Evolutionary conservation across 2,797 vertebrate species (phyloP), one percentile per base, ranked within the genome.

Genomic region (Gallirallus australis): DNA sequence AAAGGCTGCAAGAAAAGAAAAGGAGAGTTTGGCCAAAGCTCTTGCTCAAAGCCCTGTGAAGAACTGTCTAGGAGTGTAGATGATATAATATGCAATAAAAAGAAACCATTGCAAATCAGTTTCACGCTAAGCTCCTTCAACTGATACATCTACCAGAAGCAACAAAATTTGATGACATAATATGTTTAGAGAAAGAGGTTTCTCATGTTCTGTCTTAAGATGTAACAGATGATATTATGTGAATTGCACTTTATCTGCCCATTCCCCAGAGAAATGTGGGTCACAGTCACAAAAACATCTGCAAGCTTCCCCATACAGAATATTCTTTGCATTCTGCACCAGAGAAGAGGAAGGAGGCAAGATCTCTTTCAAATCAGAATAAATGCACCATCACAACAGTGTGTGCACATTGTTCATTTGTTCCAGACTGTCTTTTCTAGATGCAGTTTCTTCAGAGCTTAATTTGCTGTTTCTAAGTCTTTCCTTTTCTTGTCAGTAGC

Each of bases 51-150:
- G 59, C 57, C 96, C 77, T 73, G 2, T 92, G 71, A 93, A 95
- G 53, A 73, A 39, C 75, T 91, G 6, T 53, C 45, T 66, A 12
- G 33, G 18, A 50, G 15, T 80, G 15, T 19, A 53, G 37, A 63
- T 93, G 72, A 76, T 87, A 82, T 73, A 77, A 90, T 66, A 25
- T 47, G 30, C 88, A 90, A 63, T 95, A 87, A 96, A 96, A 89
- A 19, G 53, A 85, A 97, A 71, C 23, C 87, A 56, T 10, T 89
- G 77, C 95, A 96, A 95, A 90, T 89, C 70, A 76, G 21, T 80
- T 94, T 90, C 59, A 82, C 54, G 71, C 86, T 91, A 82, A 90
- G 47, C 54, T 84, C 12, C 54, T 94, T 69, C 52, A 61, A 40
- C 33, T 96, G 57, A 87, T 92, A 31, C 3, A 30, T 78, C 79